Evolutionary conservation across 2,113 vertebrate genomes (phyloP), one percentile per base, ranked within the genome.

Genomic region (Callaeas wilsoni): DNA sequence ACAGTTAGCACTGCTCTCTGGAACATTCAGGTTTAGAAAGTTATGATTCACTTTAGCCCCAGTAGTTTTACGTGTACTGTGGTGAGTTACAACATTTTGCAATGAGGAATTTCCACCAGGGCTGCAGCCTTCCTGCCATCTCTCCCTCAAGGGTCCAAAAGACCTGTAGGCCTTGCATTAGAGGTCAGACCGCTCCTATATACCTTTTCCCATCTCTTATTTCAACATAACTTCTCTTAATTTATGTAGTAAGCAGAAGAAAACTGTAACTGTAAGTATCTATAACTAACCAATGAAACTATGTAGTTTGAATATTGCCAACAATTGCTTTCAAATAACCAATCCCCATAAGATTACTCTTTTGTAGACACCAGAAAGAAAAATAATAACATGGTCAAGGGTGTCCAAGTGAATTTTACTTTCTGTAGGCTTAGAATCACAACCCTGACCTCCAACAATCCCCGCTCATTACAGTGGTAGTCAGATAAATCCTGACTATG

Each of bases 21-120:
- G 94, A 89, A 94, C 60, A 78, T 79, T 52, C 89, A 94, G 69
- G 46, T 91, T 92, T 89, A 90, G 49, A 84, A 78, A 84, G 15
- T 49, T 68, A 79, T 85, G 83, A 91, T 91, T 93, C 79, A 90
- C 46, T 90, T 89, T 80, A 96, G 39, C 62, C 41, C 6, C 62
- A 76, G 42, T 18, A 70, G 30, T 75, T 95, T 93, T 77, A 62
- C 57, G 2, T 56, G 63, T 70, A 33, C 35, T 62, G 41, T 69
- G 67, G 41, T 76, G n/a, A 49, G 49, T 87, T 87, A 88, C 39
- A 91, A 90, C n/a, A 47, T 59, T 89, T 71, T 80, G 32, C 64
- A 90, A 50, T 35, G 42, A 70, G 18, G 41, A 91, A 76, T 93
- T 96, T 95, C 80, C 50, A 76, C 49, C 37, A 68, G 13, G n/a